Evolutionary conservation across 53 echinoderm and acorn worm species (phyloP), one percentile per base, ranked within the genome.

Genomic region (Astropecten irregularis): DNA sequence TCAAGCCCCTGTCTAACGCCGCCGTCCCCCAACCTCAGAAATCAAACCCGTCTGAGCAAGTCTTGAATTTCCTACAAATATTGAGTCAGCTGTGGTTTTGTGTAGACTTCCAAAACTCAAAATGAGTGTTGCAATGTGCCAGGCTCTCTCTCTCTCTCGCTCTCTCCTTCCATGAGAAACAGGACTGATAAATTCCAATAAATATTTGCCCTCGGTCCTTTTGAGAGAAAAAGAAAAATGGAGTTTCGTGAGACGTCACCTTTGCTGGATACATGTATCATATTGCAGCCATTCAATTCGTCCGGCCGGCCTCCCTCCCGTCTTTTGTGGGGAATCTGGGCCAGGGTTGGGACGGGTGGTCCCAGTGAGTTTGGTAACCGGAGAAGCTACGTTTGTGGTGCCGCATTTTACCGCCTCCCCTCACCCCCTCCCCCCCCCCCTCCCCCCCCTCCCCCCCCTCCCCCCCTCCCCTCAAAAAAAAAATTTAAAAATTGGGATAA

Each of bases 221-320:
- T n/a, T n/a, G n/a, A n/a, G n/a, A n/a, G n/a, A n/a, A n/a, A n/a
- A n/a, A n/a, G n/a, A n/a, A 66, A 62, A 62, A 31, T 8, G 0
- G 47, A n/a, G 2, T 55, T 26, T 56, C 57, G 13, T 15, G 33
- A 33, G 57, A 74, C 16, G 55, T 55, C 74, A 39, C 32, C 37
- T 25, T 37, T 30, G 21, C 74, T 74, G 55, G 74, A 74, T 74
- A 74, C 74, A 74, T 74, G 74, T 74, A 74, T 74, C 74, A 50
- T 74, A 38, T 74, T 74, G 74, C 74, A 74, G 13, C 29, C 2
- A 53, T 71, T 52, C 51, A 71, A 50, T 22, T 33, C 16, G 52
- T 52, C 34, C 33, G 51, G 71, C 49, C 71, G n/a, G n/a, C n/a
- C n/a, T n/a, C n/a, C n/a, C n/a, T n/a, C n/a, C n/a, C 50, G 51